Conservation (phyloP, 2,888 invertebrate genomes). For the Catocala sponsa region DNA sequence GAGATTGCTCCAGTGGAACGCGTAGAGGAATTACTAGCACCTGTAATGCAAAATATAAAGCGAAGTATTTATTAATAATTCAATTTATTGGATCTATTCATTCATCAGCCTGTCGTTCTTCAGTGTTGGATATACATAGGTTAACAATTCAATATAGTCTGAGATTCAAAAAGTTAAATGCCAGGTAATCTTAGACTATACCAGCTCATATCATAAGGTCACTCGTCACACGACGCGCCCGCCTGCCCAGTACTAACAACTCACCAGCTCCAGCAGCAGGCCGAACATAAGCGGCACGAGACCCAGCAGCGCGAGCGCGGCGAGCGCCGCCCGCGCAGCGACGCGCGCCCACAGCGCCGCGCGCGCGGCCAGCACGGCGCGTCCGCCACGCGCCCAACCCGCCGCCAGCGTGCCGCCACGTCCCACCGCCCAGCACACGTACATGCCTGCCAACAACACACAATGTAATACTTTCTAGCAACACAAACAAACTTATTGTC, state of each 20-base stretch:
- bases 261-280: constrained; percentile 94
- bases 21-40: constrained; percentile 96
- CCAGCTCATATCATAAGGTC: too few relatives aligned
- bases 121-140: too few relatives aligned
- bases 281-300: constrained; percentile 97
- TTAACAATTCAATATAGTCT: too few relatives aligned
- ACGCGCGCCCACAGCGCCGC: constrained; percentile 92
- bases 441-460: constrained; percentile 89
- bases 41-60: constrained; percentile 49
- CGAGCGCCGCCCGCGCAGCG: constrained; percentile 92
- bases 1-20: constrained; percentile 97
- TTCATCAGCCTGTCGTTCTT: too few relatives aligned
- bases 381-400: constrained; percentile 96
- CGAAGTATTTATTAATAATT: too few relatives aligned
- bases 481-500: too few relatives aligned
- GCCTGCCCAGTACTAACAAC: constrained; percentile 22
- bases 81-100: too few relatives aligned
- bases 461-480: too few relatives aligned
- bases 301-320: constrained; percentile 94
- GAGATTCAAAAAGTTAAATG: too few relatives aligned
- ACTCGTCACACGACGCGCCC: too few relatives aligned
- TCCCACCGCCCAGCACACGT: constrained; percentile 97
- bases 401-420: constrained; percentile 94
- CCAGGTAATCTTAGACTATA: too few relatives aligned
- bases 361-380: constrained; percentile 90